Evolutionary conservation across 2,888 invertebrate genomes (phyloP).

Genomic region (Leptogaster cylindrica): DNA sequence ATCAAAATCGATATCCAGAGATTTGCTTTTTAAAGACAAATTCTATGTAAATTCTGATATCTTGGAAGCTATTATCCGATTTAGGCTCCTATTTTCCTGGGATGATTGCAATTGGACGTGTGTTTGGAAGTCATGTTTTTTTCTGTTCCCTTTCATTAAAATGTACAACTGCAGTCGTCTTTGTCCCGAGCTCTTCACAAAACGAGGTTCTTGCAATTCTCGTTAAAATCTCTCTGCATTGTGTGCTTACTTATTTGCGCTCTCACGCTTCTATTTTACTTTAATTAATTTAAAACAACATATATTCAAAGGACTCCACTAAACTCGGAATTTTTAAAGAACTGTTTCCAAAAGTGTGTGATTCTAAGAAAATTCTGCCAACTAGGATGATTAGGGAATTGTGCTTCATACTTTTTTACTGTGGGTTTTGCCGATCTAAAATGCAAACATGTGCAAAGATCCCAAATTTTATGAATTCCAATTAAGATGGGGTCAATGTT

Average conservation of each 20-base stretch:
- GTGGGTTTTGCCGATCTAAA: neutral
- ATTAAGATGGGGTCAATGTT: neutral
- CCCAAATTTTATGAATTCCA: constrained; percentile 2
- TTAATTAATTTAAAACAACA: constrained; percentile 19
- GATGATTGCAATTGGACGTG: too few relatives aligned
- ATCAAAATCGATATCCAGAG: too few relatives aligned
- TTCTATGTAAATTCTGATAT: too few relatives aligned
- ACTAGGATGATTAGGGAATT: neutral
- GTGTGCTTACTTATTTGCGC: neutral
- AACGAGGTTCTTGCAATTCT: neutral
- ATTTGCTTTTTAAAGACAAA: too few relatives aligned
- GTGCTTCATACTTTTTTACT: neutral
- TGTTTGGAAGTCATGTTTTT: too few relatives aligned
- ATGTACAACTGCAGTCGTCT: too few relatives aligned
- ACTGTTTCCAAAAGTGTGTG: neutral
- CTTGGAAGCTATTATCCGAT: too few relatives aligned
- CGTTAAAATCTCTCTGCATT: constrained; percentile 1
- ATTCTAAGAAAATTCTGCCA: neutral
- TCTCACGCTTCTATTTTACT: constrained; percentile 5
- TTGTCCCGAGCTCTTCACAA: neutral
- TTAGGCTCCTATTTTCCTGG: too few relatives aligned
- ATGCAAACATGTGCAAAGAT: constrained; percentile 1
- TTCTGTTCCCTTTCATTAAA: too few relatives aligned
- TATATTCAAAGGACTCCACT: neutral
- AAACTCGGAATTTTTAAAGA: constrained; percentile 1